Conservation (phyloP, 2,113 vertebrate species). For the Columba livia region DNA sequence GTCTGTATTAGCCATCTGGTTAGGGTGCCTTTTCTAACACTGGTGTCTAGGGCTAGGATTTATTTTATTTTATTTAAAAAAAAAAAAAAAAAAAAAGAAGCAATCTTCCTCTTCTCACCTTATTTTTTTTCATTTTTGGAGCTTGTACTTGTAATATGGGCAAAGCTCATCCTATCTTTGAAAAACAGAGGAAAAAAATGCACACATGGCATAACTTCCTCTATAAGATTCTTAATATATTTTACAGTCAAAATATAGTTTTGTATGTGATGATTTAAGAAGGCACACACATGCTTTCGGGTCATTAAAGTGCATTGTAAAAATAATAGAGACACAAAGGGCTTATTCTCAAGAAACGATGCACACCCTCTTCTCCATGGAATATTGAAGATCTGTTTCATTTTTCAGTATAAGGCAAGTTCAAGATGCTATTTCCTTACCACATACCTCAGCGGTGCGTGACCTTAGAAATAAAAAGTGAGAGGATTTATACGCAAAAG, state of each 20-base stretch:
- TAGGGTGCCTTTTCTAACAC: conserved; percentile 58
- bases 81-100: not conserved
- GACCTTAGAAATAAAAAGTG: conserved; percentile 23
- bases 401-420: conserved; percentile 58
- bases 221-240: conserved; percentile 67
- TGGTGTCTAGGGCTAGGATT: conserved; percentile 46
- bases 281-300: conserved; percentile 55
- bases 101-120: conserved; percentile 13
- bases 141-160: conserved; percentile 40
- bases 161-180: conserved; percentile 53
- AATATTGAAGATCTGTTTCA: conserved; percentile 56
- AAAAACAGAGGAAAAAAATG: not conserved
- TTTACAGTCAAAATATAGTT: conserved; percentile 67
- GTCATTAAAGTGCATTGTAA: conserved; percentile 56
- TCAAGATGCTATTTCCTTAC: conserved; percentile 60
- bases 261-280: conserved; percentile 56
- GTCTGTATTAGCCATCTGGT: conserved; percentile 72
- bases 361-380: conserved; percentile 8
- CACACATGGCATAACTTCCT: conserved; percentile 60
- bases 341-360: conserved; percentile 46
- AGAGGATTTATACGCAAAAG: conserved; percentile 23
- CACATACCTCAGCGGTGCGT: conserved; percentile 39
- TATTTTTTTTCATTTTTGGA: conserved; percentile 54
- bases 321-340: conserved; percentile 67
- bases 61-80: not conserved